Base-by-base conservation (phyloP, 2,888 invertebrate species). In the Eristalis tenax region DNA sequence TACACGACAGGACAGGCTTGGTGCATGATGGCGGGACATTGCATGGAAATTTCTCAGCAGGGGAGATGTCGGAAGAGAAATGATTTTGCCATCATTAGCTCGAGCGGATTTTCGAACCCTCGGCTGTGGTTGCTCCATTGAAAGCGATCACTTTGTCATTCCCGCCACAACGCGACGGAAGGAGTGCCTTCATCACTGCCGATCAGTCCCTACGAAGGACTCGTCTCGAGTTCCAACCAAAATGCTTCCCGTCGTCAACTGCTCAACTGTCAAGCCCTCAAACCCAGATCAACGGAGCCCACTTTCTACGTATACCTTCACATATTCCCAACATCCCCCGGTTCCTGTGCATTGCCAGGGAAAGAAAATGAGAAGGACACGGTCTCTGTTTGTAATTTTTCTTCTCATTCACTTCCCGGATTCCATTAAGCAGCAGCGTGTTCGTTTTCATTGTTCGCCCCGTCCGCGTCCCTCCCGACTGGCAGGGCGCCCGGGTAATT, bases 401-500 rank as follows among this genome's bases (percentile, higher is more conserved):
- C 59, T 78, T 28, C 26, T 26, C 71, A 26, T 38, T 61, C 61
- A 74, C 64, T 65, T 57, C 63, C 63, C 4, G 40, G 68, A 71
- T 76, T 59, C 71, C 76, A 85, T 81, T 76, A 80, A 66, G 35
- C 66, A 18, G 50, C 43, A 50, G 8, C 8, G 50, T 50, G 50
- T 4, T 57, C 22, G 40, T 22, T 59, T 64, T 61, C 28, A 81
- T 64, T 65, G 40, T 69, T 56, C 59, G 13, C 13, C 59, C 5
- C 8, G 8, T n/a, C 8, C 11, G 3, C 40, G 57, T 26, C 32
- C 32, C n/a, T n/a, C n/a, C n/a, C n/a, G n/a, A 40, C 69, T 40
- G 66, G 43, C 70, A 80, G 75, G 57, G 57, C 63, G 76, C 43
- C 63, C 76, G 13, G 84, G 81, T 85, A 85, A 85, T 85, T 81